These are phyloP conservation scores for Drosophila ananassae DNA, from an alignment of 1,140 invertebrate genomes.

Conservation along the genomic window DNA sequence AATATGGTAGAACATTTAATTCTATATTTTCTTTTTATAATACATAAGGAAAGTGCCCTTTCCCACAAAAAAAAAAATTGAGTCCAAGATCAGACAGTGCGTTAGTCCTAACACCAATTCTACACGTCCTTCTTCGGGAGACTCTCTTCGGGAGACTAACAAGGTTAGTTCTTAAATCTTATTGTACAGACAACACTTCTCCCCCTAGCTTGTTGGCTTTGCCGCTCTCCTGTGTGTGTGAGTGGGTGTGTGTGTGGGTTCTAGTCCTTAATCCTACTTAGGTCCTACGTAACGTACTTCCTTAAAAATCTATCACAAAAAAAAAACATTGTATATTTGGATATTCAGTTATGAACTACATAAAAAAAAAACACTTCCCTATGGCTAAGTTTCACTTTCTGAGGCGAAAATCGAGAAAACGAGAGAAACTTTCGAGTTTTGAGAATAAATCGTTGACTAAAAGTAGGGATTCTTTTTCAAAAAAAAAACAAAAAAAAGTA, in stretches of 20 bases:
- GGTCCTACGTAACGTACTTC: constrained; percentile 36
- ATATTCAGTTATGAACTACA: constrained; percentile 42
- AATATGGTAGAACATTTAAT: constrained; percentile 1
- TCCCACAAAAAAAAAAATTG: constrained; percentile 4
- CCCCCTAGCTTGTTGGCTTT: constrained; percentile 49
- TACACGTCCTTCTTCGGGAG: no score
- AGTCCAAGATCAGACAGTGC: neutral
- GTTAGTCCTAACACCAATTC: neutral
- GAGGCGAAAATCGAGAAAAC: constrained; percentile 10
- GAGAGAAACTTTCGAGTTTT: constrained; percentile 10
- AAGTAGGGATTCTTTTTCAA: neutral
- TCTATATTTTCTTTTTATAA: constrained; percentile 31
- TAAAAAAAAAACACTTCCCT: constrained; percentile 45
- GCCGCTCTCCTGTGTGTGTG: constrained; percentile 37
- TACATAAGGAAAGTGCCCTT: constrained; percentile 57
- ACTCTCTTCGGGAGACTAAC: constrained; percentile 1
- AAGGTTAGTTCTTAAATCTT: constrained; percentile 11
- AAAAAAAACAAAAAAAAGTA: neutral
- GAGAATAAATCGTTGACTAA: constrained; percentile 7
- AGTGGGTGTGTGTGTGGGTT: constrained; percentile 4
- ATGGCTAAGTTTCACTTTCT: constrained; percentile 32
- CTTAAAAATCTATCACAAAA: constrained; percentile 50
- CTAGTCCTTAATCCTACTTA: constrained; percentile 18
- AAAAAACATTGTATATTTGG: constrained; percentile 62
- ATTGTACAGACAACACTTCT: constrained; percentile 45